Conservation (phyloP, 2,888 invertebrate genomes). For the Monoplex corrugatus region DNA sequence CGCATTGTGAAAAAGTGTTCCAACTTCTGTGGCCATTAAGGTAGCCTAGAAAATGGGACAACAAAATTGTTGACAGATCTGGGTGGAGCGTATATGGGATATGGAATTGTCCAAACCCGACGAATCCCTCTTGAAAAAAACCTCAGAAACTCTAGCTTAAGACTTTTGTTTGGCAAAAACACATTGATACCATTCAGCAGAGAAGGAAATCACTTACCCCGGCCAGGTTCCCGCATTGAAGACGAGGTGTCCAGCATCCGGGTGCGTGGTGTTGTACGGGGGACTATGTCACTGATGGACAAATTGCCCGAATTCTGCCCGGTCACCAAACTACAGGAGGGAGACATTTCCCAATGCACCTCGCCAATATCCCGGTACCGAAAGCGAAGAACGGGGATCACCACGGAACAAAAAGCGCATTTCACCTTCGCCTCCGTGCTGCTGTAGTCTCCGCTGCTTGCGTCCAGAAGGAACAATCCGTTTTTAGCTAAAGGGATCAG, state of each 20-base stretch:
- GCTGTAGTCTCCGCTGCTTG: background rate
- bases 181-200: background rate
- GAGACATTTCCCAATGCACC: background rate
- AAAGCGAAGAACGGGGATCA: background rate
- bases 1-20: too few species aligned
- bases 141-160: background rate
- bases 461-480: conserved; percentile 8
- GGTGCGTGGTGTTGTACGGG: too few species aligned
- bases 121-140: too few species aligned
- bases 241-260: background rate
- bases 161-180: too few species aligned
- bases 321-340: background rate
- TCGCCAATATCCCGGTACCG: background rate
- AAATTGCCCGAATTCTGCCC: background rate
- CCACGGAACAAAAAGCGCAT: conserved; percentile 19
- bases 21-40: too few species aligned
- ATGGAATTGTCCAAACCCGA: too few species aligned
- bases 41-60: too few species aligned
- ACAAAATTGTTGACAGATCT: too few species aligned
- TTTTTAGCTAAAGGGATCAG: background rate
- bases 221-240: background rate
- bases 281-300: background rate
- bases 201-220: too few species aligned
- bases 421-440: background rate
- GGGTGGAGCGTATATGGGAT: too few species aligned